phyloP scores from a whole-genome alignment of 2,113 vertebrate species.

The Pelvicachromis taeniatus region DNA sequence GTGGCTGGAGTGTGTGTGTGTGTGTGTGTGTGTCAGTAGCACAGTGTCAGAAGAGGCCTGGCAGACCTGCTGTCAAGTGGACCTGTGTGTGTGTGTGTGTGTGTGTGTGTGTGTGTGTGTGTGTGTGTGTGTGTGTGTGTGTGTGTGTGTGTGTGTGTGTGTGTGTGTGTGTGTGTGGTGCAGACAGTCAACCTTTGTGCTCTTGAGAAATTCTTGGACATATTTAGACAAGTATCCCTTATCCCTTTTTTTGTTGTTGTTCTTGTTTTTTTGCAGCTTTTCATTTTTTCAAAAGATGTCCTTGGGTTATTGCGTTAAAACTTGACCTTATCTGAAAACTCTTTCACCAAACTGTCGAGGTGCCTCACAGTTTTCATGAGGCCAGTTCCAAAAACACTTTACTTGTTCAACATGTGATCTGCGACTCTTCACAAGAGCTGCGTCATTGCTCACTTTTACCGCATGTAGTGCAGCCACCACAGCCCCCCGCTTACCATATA shows the following conservation, averaged over 20 bases:
- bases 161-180: background rate
- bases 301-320: background rate
- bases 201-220: background rate
- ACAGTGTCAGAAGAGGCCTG: constrained; percentile 31
- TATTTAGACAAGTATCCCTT: background rate
- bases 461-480: constrained; percentile 30
- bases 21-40: constrained; percentile 6
- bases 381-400: background rate
- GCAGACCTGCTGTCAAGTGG: constrained; percentile 42
- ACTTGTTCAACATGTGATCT: background rate
- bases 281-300: background rate
- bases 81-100: background rate
- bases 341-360: background rate
- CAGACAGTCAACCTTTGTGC: background rate
- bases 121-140: background rate
- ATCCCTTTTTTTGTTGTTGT: background rate
- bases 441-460: constrained; percentile 19
- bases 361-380: background rate
- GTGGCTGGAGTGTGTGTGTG: background rate
- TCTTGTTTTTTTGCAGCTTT: background rate
- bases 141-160: background rate
- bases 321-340: background rate
- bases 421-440: background rate
- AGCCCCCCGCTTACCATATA: constrained; percentile 31
- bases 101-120: background rate